Conservation (phyloP, 2,797 vertebrate species). For the Molossus molossus region DNA sequence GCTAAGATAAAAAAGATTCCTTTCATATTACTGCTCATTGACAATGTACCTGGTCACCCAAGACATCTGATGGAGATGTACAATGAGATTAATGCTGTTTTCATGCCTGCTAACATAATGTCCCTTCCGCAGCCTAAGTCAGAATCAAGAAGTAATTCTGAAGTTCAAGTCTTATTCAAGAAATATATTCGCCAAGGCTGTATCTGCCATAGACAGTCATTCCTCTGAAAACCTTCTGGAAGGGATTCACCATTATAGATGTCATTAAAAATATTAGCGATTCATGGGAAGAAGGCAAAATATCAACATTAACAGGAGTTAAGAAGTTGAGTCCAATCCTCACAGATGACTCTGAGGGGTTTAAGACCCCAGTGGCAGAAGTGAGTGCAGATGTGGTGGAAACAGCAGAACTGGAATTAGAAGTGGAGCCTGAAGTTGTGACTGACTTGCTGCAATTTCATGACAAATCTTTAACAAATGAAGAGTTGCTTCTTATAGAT, state of each 20-base stretch:
- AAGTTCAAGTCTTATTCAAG: neutral
- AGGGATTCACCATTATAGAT: neutral
- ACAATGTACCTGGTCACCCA: neutral
- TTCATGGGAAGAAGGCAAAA: neutral
- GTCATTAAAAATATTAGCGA: neutral
- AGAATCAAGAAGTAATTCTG: neutral
- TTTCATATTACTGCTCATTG: neutral
- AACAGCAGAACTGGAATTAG: neutral
- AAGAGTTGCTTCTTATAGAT: neutral
- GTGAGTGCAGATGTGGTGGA: neutral
- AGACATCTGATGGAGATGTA: neutral
- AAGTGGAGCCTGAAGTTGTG: neutral
- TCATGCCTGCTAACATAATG: neutral
- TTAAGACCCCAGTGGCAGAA: neutral
- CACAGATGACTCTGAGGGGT: neutral
- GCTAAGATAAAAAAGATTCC: neutral
- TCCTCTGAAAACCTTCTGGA: neutral
- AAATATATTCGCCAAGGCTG: neutral
- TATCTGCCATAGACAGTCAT: neutral
- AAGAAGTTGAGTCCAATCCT: neutral
- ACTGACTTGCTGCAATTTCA: neutral
- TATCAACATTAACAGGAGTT: neutral
- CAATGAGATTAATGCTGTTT: neutral
- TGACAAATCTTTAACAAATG: neutral
- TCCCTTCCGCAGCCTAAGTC: neutral